A percentile compares a stretch with the other conserved stretches of the same genome.
Conservation (phyloP, 2,797 vertebrate genomes). For the Anas bernieri region DNA sequence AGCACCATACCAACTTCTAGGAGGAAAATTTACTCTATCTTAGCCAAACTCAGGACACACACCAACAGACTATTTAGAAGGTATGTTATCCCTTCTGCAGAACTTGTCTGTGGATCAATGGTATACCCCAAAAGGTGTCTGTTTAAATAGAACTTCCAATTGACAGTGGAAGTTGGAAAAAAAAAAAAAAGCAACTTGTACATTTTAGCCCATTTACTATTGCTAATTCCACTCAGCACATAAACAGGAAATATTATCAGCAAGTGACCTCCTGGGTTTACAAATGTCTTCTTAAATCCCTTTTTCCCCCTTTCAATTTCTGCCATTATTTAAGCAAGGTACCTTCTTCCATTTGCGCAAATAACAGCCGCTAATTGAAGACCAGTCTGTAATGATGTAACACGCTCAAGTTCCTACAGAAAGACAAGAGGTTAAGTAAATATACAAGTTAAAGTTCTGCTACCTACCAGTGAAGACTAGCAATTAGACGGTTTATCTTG, state of each 20-base stretch:
- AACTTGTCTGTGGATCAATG: background rate
- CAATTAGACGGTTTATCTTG: background rate
- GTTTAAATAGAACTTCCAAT: background rate
- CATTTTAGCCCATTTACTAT: background rate
- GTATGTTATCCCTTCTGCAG: background rate
- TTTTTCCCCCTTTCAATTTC: background rate
- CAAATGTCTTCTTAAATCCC: background rate
- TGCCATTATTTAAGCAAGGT: constrained; percentile 12
- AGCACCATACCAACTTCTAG: too few species aligned
- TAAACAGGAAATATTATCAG: background rate
- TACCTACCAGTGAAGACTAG: background rate
- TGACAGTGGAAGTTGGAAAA: background rate
- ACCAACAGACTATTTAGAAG: background rate
- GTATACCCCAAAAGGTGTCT: background rate
- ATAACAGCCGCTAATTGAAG: constrained; percentile 95
- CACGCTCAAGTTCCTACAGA: constrained; percentile 92
- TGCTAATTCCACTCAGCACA: background rate
- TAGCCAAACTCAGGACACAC: too few species aligned
- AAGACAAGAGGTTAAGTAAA: constrained; percentile 27
- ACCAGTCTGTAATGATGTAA: constrained; percentile 92
- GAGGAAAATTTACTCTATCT: too few species aligned
- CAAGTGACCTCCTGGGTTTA: background rate
- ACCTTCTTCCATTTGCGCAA: constrained; percentile 97
- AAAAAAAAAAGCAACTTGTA: background rate
- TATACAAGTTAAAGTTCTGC: background rate